Evolutionary conservation across 2,113 vertebrate genomes (phyloP).

Genomic region (Aplodontia rufa): DNA sequence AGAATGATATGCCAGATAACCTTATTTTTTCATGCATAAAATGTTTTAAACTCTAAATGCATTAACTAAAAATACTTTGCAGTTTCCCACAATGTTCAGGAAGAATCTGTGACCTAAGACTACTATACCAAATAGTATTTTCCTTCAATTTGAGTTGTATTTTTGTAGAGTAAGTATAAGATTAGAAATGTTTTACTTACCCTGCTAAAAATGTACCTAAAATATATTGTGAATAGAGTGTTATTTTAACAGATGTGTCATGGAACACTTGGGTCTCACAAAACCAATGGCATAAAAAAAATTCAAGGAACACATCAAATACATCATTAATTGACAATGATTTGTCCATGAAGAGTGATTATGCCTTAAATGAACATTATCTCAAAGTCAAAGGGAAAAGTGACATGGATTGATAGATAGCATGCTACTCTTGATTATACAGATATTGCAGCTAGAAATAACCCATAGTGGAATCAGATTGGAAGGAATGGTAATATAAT

Average conservation of each 20-base stretch:
- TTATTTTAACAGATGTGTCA: slow-evolving; percentile 19
- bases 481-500: not conserved
- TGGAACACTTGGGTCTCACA: slow-evolving; percentile 28
- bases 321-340: slow-evolving; percentile 20
- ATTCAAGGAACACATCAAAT: not conserved
- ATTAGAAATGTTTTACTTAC: slow-evolving; percentile 4
- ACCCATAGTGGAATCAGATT: not conserved
- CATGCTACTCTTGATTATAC: not conserved
- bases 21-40: slow-evolving; percentile 9
- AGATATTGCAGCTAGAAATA: slow-evolving; percentile 4
- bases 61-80: slow-evolving; percentile 29
- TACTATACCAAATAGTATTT: slow-evolving; percentile 4
- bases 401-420: not conserved
- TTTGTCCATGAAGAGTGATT: slow-evolving; percentile 40
- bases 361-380: slow-evolving; percentile 1
- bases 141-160: slow-evolving; percentile 19
- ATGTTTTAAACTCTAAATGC: not conserved
- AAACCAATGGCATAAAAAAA: slow-evolving; percentile 9
- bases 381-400: slow-evolving; percentile 1
- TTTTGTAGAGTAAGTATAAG: slow-evolving; percentile 1
- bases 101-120: not conserved
- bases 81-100: not conserved
- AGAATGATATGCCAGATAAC: not conserved
- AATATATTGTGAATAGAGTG: slow-evolving; percentile 26
- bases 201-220: not conserved